These are phyloP conservation scores for Pollenia labialis DNA, from an alignment of 2,888 invertebrate genomes.

Conservation along the genomic window DNA sequence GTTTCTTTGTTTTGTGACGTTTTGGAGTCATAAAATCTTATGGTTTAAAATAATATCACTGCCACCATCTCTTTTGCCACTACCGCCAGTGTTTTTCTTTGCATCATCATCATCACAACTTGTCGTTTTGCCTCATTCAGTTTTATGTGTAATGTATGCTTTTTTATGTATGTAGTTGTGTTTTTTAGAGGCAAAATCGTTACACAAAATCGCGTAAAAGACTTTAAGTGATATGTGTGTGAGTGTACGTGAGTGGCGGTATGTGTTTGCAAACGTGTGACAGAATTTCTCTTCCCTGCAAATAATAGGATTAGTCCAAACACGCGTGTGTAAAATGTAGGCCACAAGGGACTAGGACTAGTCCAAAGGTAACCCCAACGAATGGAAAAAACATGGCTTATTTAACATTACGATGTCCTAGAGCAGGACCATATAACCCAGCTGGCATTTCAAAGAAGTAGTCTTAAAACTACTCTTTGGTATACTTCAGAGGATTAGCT, in stretches of 20 bases:
- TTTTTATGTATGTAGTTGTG: not conserved
- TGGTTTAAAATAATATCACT: constrained; percentile 49
- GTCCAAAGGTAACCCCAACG: too few species aligned
- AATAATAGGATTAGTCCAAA: too few species aligned
- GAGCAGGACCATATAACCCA: too few species aligned
- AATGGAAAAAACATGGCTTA: too few species aligned
- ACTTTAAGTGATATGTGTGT: not conserved
- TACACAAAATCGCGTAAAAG: constrained; percentile 31
- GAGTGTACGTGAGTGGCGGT: not conserved
- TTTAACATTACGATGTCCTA: too few species aligned
- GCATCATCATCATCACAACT: constrained; percentile 16
- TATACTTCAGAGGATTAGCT: too few species aligned
- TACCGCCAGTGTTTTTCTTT: not conserved
- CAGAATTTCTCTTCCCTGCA: not conserved
- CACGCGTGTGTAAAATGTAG: too few species aligned
- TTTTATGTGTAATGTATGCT: constrained; percentile 42
- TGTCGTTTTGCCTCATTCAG: constrained; percentile 64
- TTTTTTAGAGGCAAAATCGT: constrained; percentile 31
- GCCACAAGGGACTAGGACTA: too few species aligned
- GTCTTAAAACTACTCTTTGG: too few species aligned
- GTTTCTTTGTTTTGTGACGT: constrained; percentile 15
- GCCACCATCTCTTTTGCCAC: not conserved
- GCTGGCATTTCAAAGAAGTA: too few species aligned
- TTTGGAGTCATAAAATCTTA: constrained; percentile 62
- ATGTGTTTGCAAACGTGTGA: not conserved